Conservation (phyloP, 2,113 vertebrate genomes). For the Triplophysa dalaica region DNA sequence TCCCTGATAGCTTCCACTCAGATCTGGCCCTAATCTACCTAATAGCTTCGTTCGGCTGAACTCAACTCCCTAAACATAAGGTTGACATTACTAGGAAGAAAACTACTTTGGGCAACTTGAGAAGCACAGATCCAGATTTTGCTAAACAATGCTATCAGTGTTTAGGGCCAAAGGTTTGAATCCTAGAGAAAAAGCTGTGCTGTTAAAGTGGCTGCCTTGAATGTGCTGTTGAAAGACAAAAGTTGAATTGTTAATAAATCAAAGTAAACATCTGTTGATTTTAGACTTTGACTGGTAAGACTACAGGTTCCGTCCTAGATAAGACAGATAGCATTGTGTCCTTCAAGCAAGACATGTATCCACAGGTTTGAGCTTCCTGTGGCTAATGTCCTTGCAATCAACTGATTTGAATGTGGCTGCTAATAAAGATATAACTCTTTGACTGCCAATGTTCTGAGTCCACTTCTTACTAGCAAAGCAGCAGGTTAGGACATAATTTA, state of each 20-base stretch:
- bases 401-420: neutral
- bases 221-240: too few species aligned
- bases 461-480: neutral
- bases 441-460: neutral
- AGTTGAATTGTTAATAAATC: too few species aligned
- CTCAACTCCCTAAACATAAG: constrained; percentile 19
- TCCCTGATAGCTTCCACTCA: constrained; percentile 41
- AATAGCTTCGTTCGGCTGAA: constrained; percentile 30
- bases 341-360: constrained; percentile 6
- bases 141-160: too few species aligned
- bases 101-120: neutral
- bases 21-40: constrained; percentile 48
- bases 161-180: too few species aligned
- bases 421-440: neutral
- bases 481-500: too few species aligned
- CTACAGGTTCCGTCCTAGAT: neutral
- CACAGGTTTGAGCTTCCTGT: constrained; percentile 2
- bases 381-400: constrained; percentile 24
- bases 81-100: constrained; percentile 31
- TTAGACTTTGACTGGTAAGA: neutral
- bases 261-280: too few species aligned
- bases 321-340: constrained; percentile 9
- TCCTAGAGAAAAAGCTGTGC: too few species aligned
- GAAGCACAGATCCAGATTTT: neutral
- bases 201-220: too few species aligned